These are phyloP conservation scores for Parazoanthus darwini DNA, from an alignment of 92 coral and sea anemone genomes.

Conservation along the genomic window DNA sequence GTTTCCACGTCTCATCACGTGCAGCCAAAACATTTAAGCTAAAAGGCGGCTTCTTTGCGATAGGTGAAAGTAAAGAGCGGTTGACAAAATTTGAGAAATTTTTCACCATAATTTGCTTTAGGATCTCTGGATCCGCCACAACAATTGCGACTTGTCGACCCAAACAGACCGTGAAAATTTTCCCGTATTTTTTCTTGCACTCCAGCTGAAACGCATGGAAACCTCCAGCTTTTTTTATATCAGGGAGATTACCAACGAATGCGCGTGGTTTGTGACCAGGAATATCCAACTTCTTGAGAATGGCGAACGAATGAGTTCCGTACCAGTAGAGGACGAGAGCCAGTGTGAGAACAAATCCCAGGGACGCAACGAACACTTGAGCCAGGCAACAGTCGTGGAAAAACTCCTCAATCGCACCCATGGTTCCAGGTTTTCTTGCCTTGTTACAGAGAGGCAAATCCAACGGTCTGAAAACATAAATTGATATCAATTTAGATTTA, in stretches of 20 bases:
- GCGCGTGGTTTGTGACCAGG: conserved; percentile 20
- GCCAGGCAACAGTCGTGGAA: background rate
- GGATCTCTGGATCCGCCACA: conserved; percentile 26
- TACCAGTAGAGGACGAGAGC: conserved; percentile 12
- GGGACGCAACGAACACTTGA: background rate
- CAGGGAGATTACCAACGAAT: conserved; percentile 26
- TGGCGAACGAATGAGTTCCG: conserved; percentile 3
- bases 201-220: conserved; percentile 5
- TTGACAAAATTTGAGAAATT: conserved; percentile 22
- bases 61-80: background rate
- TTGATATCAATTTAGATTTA: too few species aligned
- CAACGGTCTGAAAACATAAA: too few species aligned
- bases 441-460: too few species aligned
- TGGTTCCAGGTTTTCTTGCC: background rate
- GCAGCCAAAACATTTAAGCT: background rate
- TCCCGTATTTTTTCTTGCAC: conserved; percentile 20
- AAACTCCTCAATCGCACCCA: background rate
- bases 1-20: conserved; percentile 45
- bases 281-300: conserved; percentile 29
- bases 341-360: background rate
- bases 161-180: background rate
- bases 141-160: conserved; percentile 7
- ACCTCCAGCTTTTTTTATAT: conserved; percentile 26
- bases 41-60: background rate
- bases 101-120: conserved; percentile 32